phyloP scores from a whole-genome alignment of 2,888 invertebrate species.

The Fragum whitleyi region DNA sequence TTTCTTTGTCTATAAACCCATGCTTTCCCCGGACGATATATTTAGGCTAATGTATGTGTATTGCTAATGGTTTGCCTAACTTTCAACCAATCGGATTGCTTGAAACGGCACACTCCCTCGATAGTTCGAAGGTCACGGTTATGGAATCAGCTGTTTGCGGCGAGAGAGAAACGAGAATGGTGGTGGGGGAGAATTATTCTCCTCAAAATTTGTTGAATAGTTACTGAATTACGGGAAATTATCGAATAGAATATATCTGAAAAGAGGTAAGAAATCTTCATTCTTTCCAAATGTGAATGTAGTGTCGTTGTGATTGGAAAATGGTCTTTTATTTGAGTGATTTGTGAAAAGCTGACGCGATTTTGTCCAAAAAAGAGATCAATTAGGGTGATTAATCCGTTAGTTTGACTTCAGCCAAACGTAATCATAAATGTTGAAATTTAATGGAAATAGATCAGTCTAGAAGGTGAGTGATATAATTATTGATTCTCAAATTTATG shows the following conservation, averaged over 20 bases:
- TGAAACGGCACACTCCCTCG: constrained; percentile 60
- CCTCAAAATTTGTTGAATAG: constrained; percentile 7
- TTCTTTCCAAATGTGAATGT: not conserved
- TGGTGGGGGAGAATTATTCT: constrained; percentile 29
- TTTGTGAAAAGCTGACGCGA: not conserved
- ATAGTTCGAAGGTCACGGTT: constrained; percentile 58
- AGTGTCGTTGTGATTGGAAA: not conserved
- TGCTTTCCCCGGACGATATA: constrained; percentile 49
- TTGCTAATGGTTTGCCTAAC: constrained; percentile 59
- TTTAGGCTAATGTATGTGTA: constrained; percentile 66
- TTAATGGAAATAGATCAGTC: not conserved
- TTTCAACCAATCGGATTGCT: constrained; percentile 58
- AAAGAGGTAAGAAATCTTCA: not conserved
- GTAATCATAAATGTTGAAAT: too few relatives aligned
- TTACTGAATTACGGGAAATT: not conserved
- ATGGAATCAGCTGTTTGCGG: constrained; percentile 68
- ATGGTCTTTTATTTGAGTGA: not conserved
- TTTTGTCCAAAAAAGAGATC: constrained; percentile 38
- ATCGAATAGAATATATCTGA: not conserved
- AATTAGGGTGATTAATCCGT: constrained; percentile 13
- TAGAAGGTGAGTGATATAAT: too few relatives aligned
- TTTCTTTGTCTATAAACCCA: constrained; percentile 53
- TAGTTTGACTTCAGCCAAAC: not conserved
- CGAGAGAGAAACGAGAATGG: constrained; percentile 45
- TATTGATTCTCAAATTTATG: too few relatives aligned